These are phyloP conservation scores for Hetaerina titia DNA, from an alignment of 2,888 invertebrate genomes.

Conservation along the genomic window DNA sequence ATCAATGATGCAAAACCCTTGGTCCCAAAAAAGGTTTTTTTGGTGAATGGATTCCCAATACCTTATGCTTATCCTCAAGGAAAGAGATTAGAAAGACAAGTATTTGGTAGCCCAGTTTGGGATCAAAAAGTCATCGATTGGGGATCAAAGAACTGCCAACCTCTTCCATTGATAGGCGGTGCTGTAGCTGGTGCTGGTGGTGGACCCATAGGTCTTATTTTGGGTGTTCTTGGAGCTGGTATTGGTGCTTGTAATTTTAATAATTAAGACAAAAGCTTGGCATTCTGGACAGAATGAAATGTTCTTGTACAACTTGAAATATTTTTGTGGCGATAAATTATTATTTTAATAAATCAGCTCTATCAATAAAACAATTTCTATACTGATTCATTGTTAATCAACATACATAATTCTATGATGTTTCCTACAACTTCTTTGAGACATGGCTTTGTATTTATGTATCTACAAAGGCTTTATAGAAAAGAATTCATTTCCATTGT, in stretches of 20 bases:
- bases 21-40: not conserved
- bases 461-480: no score
- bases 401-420: no score
- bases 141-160: not conserved
- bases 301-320: not conserved
- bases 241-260: not conserved
- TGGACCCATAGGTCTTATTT: not conserved
- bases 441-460: no score
- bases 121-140: not conserved
- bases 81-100: not conserved
- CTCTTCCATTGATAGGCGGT: not conserved
- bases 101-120: not conserved
- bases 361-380: no score
- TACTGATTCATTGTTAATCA: no score
- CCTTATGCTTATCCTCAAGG: not conserved
- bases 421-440: no score
- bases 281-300: not conserved
- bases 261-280: not conserved
- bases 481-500: no score
- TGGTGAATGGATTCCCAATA: not conserved
- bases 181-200: slow-evolving; percentile 9
- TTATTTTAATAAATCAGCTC: no score
- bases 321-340: no score
- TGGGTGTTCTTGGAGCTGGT: slow-evolving; percentile 2
- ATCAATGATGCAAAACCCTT: not conserved